These are phyloP conservation scores for Macrophya alboannulata DNA, from an alignment of 2,888 invertebrate species.

Conservation along the genomic window DNA sequence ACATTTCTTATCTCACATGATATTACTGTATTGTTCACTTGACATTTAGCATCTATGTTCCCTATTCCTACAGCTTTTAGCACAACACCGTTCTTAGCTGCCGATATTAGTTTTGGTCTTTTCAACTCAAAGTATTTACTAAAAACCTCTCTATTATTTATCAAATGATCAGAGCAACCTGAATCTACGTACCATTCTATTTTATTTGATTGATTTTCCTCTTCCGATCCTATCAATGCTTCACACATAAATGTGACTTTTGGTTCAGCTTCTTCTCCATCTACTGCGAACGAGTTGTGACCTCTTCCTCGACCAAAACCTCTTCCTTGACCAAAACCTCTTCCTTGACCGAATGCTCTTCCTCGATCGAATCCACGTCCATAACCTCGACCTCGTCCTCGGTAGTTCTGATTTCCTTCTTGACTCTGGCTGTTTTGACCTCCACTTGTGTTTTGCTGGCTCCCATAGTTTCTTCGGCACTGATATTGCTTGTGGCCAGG, in stretches of 20 bases:
- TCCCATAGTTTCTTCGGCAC: neutral
- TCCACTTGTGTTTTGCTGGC: too few relatives aligned
- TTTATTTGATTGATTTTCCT: neutral
- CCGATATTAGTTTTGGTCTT: slow-evolving; percentile 7
- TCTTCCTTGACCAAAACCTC: neutral
- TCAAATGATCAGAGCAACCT: slow-evolving; percentile 35
- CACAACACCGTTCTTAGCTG: slow-evolving; percentile 43
- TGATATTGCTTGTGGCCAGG: slow-evolving; percentile 16
- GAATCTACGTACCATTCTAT: slow-evolving; percentile 54
- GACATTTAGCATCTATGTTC: neutral
- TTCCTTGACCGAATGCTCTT: neutral
- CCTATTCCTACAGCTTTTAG: slow-evolving; percentile 51
- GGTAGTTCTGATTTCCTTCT: neutral
- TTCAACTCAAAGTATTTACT: slow-evolving; percentile 22
- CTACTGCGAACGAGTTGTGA: neutral
- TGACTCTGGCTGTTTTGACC: neutral
- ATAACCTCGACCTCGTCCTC: neutral
- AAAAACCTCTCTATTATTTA: neutral
- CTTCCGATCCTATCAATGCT: neutral
- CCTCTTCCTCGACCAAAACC: neutral
- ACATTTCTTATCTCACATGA: slow-evolving; percentile 46
- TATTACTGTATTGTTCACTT: neutral
- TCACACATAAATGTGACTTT: neutral
- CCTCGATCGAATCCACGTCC: neutral
- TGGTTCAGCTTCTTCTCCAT: neutral